These are phyloP conservation scores for Hyalella azteca DNA, from an alignment of 2,888 invertebrate genomes.

Conservation along the genomic window DNA sequence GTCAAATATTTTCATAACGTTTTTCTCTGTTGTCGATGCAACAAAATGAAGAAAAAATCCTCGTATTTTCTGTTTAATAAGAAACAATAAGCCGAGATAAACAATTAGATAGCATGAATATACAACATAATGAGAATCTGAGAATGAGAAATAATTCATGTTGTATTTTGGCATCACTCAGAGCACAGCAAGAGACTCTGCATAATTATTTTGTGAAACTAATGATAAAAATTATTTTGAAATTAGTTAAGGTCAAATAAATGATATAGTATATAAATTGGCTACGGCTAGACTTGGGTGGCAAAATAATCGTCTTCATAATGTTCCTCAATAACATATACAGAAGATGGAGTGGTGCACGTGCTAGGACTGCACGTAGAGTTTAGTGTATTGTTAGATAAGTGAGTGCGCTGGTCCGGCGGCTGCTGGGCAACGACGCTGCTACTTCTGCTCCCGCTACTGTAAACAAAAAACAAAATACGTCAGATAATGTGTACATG, in stretches of 20 bases:
- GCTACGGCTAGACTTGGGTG: slow-evolving; percentile 52
- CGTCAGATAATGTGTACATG: too few relatives aligned
- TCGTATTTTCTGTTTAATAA: too few relatives aligned
- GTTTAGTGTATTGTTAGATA: slow-evolving; percentile 43
- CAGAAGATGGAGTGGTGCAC: slow-evolving; percentile 54
- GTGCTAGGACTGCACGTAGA: slow-evolving; percentile 53
- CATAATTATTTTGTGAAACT: background rate
- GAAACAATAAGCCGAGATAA: too few relatives aligned
- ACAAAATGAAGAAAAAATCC: too few relatives aligned
- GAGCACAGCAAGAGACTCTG: background rate
- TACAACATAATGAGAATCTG: too few relatives aligned
- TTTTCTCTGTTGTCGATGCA: too few relatives aligned
- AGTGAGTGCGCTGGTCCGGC: slow-evolving; percentile 38
- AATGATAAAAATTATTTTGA: background rate
- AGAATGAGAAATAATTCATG: too few relatives aligned
- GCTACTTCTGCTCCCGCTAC: slow-evolving; percentile 29
- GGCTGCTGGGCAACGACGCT: slow-evolving; percentile 5
- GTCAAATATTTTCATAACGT: too few relatives aligned
- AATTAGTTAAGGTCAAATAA: slow-evolving; percentile 1
- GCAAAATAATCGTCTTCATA: slow-evolving; percentile 54
- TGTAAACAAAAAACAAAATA: slow-evolving; percentile 23
- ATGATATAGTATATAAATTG: background rate
- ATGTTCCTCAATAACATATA: slow-evolving; percentile 57
- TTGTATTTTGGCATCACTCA: background rate
- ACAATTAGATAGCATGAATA: too few relatives aligned